phyloP scores from a whole-genome alignment of 1,140 invertebrate species.

The Aporrectodea caliginosa region DNA sequence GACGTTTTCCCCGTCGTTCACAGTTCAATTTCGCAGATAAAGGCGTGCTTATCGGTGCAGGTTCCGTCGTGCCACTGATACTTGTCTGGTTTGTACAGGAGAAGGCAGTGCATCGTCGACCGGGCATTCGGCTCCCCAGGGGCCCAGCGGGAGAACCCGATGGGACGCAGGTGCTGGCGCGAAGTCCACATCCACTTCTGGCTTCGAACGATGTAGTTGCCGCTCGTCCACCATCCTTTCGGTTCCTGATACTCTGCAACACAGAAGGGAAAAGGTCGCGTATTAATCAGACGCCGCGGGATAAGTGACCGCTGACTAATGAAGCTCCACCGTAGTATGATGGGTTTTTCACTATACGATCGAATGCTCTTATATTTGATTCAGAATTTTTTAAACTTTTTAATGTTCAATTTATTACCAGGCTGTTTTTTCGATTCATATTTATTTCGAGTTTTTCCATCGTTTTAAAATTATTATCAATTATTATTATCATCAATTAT shows the following conservation, averaged over 20 bases:
- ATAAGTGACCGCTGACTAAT: no score
- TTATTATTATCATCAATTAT: no score
- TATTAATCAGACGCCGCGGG: no score
- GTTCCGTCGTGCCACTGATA: slow-evolving; percentile 40
- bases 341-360: no score
- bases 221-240: slow-evolving; percentile 44
- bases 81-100: slow-evolving; percentile 35
- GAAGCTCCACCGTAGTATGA: no score
- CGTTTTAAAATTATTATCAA: no score
- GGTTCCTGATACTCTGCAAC: slow-evolving; percentile 35
- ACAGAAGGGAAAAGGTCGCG: background rate
- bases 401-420: no score
- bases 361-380: no score
- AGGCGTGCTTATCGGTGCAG: slow-evolving; percentile 36
- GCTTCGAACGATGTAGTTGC: slow-evolving; percentile 36
- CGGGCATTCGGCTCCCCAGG: slow-evolving; percentile 39
- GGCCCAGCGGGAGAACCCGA: slow-evolving; percentile 41
- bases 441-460: no score
- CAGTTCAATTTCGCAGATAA: slow-evolving; percentile 38
- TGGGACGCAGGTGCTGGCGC: slow-evolving; percentile 33
- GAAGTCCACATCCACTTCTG: slow-evolving; percentile 45
- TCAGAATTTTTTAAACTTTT: no score
- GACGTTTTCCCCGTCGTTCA: no score
- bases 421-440: no score
- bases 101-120: slow-evolving; percentile 38